Base-by-base conservation (phyloP, 92 coral and sea anemone species). In the Zoanthus sociatus region DNA sequence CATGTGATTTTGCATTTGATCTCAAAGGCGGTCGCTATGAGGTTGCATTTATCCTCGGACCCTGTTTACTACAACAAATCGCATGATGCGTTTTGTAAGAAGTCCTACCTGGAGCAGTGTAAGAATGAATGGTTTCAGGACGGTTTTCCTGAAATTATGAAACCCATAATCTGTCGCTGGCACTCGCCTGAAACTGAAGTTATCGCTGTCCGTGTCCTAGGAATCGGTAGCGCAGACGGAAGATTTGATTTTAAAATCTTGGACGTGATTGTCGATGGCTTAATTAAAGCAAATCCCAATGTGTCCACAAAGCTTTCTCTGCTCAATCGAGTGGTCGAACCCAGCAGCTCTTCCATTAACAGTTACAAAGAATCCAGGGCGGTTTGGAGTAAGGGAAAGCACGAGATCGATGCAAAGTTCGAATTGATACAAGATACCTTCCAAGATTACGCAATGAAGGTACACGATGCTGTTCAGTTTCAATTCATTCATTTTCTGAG, bases 151-250 rank as follows among this genome's bases (percentile, higher is more conserved):
- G 4, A 54, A 31, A 69, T 77, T 56, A 14, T 77, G 82, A 77
- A 55, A 21, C 48, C 68, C 1, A 77, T 77, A 8, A 53, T 77
- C 26, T 54, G 68, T 26, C 20, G 67, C 26, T 77, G 82, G 82
- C 70, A 77, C 68, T 21, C 47, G 1, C 70, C 55, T 32, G 37
- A 10, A 0, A 11, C 73, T 30, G 58, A 26, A 26, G 26, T 26
- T 26, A 26, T 26, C 26, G 26, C 26, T 26, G 26, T 55, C 30
- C 82, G 82, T 30, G 82, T 77, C 16, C 69, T 77, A 0, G 82
- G 82, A 26, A 54, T 77, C 17, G 82, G 70, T 14, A 77, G 82
- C 15, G 82, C 69, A 53, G 82, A 77, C 50, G 82, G 82, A 20
- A 77, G 31, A 47, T 77, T 55, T 54, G 70, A 77, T 77, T 77